Evolutionary conservation across 2,113 vertebrate species (phyloP), one percentile per base, ranked within the genome.

Genomic region (Saimiri boliviensis): DNA sequence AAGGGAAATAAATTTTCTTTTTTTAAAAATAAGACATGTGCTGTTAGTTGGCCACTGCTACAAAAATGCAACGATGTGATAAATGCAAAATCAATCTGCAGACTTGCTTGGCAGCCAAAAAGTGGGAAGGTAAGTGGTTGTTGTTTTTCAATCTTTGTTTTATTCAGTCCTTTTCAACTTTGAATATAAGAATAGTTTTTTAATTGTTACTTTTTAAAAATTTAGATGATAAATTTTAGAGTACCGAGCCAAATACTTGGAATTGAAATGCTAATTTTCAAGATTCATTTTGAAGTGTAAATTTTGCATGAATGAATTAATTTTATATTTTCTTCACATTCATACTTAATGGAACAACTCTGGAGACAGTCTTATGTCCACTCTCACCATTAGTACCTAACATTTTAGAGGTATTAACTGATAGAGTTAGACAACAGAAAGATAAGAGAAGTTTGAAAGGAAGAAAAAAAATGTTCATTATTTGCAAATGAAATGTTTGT

Each of bases 11-110:
- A 11, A 32, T 91, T 56, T 97, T 96, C 37, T 70, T 81, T 63
- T 88, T 47, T 91, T 89, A 96, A 32, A 74, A 77, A 91, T 93
- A 97, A 99, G 99, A 98, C 98, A 52, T 99, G 99, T 97, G 97
- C 98, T 32, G 94, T 97, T 97, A 99, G 98, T 92, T 99, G 99
- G 99, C 98, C 98, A 1, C 90, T 99, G 97, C 98, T 99, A 88
- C 99, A 99, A 98, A 99, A 99, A 96, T 99, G 98, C 92, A 99
- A 99, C 5, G 99, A 99, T 88, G 98, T 99, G 97, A 98, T 98
- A 93, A 99, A 99, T 91, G 99, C 99, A 40, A 99, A 99, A 98
- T 99, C 99, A 74, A 99, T 99, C 95, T 99, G 99, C 97, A 99
- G 99, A 54, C 98, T 99, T 89, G 98, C 99, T 56, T 99, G 99